A percentile compares a stretch with the other conserved stretches of the same genome.
These are phyloP conservation scores for Silurus meridionalis DNA, from an alignment of 2,113 vertebrate species.

Conservation along the genomic window DNA sequence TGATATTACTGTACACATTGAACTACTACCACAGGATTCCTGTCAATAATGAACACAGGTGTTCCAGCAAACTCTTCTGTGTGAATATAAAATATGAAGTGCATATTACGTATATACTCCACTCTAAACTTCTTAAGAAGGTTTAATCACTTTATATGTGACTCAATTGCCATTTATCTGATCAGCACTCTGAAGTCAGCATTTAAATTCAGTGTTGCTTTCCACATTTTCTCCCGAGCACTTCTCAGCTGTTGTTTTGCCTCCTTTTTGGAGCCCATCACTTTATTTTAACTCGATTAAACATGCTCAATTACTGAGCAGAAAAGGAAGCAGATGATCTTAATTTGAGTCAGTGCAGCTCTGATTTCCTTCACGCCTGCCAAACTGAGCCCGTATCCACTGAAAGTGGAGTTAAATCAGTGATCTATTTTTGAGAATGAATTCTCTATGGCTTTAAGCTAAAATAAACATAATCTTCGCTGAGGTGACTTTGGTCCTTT, in stretches of 20 bases:
- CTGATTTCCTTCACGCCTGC: neutral
- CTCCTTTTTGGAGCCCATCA: conserved; percentile 14
- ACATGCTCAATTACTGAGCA: conserved; percentile 18
- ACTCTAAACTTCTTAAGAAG: neutral
- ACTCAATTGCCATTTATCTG: neutral
- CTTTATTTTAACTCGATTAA: conserved; percentile 39
- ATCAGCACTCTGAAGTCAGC: neutral
- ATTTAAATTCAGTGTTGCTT: neutral
- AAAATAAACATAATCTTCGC: conserved; percentile 31
- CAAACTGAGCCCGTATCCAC: conserved; percentile 40
- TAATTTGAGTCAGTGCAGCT: neutral
- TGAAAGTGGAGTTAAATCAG: conserved; percentile 22
- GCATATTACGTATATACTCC: neutral
- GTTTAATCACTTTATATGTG: neutral
- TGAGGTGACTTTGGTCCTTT: conserved; percentile 32
- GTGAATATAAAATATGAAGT: neutral
- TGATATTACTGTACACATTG: neutral
- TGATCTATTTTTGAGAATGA: conserved; percentile 45
- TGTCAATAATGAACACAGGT: neutral
- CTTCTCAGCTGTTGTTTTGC: conserved; percentile 16
- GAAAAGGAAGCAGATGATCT: conserved; percentile 30
- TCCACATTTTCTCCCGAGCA: neutral
- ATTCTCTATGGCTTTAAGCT: conserved; percentile 37
- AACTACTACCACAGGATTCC: neutral
- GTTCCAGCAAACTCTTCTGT: neutral